Base-by-base conservation (phyloP, 2,113 vertebrate species). In the Phaetusa simplex region DNA sequence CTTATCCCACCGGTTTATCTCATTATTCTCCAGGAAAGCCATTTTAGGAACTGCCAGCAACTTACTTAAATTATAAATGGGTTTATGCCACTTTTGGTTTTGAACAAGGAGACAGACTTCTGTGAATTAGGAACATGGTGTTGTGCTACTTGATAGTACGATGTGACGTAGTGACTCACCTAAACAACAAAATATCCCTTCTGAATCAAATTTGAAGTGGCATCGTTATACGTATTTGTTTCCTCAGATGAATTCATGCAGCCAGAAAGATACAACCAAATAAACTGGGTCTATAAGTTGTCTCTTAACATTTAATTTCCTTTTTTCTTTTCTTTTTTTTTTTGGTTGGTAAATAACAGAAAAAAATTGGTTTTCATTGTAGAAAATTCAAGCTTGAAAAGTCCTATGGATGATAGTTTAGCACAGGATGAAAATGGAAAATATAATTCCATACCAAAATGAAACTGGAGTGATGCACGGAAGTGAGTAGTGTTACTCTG, bases 51-150 rank as follows among this genome's bases (percentile, higher is more conserved):
- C 84, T 92, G 73, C 82, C 58, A 95, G 71, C 34, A 83, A 90
- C 56, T 93, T 93, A 61, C 70, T 89, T 95, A 77, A 66, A 93
- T 95, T 93, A 56, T 95, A 96, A 96, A 96, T 96, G 32, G 64
- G 55, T 92, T 96, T 95, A 67, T 89, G 71, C 76, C 94, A 94
- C 62, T 95, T 84, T 66, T 92, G 36, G 26, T 94, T 97, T 91
- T 93, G 81, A 92, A 74, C 50, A 70, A 95, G 32, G 53, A 88
- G 59, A 81, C 14, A 81, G 74, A 70, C 59, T 77, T 94, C 47
- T 72, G 56, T 88, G 56, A 71, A 91, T 85, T 86, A 82, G 69
- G 40, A 71, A 50, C 53, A 49, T 4, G 29, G 24, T 67, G 11
- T 62, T 94, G 62, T 80, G 49, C 74, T 30, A 19, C 71, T 64